A percentile compares a stretch with the other conserved stretches of the same genome.
phyloP scores from a whole-genome alignment of 2,113 vertebrate species.

The Trogon melanurus region DNA sequence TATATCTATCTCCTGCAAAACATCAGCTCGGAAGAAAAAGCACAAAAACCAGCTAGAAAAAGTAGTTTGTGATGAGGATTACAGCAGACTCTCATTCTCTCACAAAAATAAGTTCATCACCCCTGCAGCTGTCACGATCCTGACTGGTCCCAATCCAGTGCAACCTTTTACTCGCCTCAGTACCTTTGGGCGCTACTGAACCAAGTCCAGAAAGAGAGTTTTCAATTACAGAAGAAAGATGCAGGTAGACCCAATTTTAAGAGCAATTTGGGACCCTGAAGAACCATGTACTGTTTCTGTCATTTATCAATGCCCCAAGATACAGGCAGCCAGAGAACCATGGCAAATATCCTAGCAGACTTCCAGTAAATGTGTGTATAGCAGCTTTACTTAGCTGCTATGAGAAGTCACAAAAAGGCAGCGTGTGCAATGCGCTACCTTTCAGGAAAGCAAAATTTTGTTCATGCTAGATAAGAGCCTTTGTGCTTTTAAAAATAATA shows the following conservation, averaged over 20 bases:
- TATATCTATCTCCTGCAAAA: neutral
- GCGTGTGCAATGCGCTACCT: neutral
- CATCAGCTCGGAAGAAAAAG: neutral
- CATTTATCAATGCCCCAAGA: neutral
- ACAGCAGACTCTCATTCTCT: neutral
- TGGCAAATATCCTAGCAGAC: neutral
- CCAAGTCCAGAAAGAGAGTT: neutral
- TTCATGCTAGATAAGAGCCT: neutral
- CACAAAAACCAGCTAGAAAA: neutral
- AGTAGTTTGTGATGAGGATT: neutral
- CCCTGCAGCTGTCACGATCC: neutral
- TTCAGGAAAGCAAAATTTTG: neutral
- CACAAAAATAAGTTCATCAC: constrained; percentile 32
- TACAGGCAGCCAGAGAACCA: neutral
- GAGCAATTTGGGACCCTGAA: neutral
- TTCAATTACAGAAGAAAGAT: constrained; percentile 22
- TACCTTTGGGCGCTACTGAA: neutral
- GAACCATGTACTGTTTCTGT: neutral
- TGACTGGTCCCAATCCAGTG: neutral
- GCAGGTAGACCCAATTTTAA: neutral
- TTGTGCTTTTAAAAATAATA: neutral
- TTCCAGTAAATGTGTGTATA: neutral
- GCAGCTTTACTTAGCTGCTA: neutral
- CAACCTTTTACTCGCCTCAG: neutral
- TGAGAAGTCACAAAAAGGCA: neutral